Percentiles rank a stretch among this genome's conserved stretches.
Conservation (phyloP, 2,797 vertebrate species). For the Adelosebastes latens region DNA sequence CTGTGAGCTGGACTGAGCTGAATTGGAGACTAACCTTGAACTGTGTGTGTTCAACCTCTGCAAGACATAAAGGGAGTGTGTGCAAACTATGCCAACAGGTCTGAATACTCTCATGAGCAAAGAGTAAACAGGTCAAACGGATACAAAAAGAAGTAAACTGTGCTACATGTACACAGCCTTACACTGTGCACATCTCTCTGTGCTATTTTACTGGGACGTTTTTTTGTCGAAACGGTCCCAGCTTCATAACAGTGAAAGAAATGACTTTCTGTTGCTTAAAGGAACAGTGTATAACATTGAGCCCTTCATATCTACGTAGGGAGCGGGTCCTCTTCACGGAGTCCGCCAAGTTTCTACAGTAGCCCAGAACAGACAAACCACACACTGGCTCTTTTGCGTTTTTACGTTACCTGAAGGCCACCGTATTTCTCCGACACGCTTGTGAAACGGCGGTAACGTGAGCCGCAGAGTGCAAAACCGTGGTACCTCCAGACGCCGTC, state of each 20-base stretch:
- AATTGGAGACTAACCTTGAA: slow-evolving; percentile 75
- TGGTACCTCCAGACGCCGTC: no score
- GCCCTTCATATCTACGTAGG: no score
- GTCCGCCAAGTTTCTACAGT: no score
- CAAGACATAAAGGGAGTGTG: slow-evolving; percentile 26
- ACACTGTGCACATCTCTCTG: neutral
- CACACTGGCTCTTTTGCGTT: no score
- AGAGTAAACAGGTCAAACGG: slow-evolving; percentile 22
- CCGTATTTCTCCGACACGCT: no score
- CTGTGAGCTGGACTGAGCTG: slow-evolving; percentile 65
- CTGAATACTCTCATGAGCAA: slow-evolving; percentile 38
- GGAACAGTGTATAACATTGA: neutral
- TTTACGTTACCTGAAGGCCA: no score
- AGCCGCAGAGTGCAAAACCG: no score
- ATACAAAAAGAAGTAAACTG: slow-evolving; percentile 18
- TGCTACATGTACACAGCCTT: neutral
- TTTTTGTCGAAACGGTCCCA: neutral
- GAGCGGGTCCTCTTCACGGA: no score
- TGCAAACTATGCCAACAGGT: slow-evolving; percentile 33
- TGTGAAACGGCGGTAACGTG: no score
- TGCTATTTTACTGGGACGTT: neutral
- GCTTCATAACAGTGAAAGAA: neutral
- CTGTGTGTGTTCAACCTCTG: slow-evolving; percentile 63
- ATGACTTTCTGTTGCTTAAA: neutral
- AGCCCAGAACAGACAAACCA: no score